These are phyloP conservation scores for Pedionomus torquatus DNA, from an alignment of 2,113 vertebrate genomes.

Conservation along the genomic window DNA sequence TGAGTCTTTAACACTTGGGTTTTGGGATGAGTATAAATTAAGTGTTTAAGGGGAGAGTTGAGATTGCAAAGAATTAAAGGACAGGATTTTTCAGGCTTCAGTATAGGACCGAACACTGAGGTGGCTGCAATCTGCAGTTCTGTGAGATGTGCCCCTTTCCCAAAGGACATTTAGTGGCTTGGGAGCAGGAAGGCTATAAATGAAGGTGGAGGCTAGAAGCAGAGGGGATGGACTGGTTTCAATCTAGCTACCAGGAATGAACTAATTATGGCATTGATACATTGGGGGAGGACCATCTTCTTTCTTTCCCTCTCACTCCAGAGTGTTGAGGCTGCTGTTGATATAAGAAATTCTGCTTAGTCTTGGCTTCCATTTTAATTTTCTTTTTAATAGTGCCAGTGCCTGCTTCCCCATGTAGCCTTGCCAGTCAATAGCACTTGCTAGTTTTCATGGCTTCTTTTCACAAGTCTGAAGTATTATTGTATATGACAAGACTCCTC, in stretches of 20 bases:
- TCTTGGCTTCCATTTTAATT: conserved; percentile 21
- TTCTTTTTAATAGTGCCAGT: neutral
- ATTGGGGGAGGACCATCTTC: neutral
- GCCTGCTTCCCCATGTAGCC: conserved; percentile 18
- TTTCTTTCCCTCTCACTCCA: neutral
- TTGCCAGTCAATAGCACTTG: neutral
- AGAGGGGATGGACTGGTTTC: neutral
- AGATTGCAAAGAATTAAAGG: neutral
- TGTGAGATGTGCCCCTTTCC: neutral
- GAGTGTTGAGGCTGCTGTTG: neutral
- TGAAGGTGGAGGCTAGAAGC: neutral
- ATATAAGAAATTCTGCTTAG: neutral
- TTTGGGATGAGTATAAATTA: neutral
- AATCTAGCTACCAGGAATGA: neutral
- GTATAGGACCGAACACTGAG: neutral
- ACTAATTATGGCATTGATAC: neutral
- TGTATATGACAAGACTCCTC: conserved; percentile 1
- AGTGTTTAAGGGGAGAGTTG: neutral
- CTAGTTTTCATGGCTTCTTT: neutral
- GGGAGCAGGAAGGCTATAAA: neutral
- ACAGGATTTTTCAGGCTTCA: neutral
- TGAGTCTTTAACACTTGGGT: neutral
- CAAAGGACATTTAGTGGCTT: neutral
- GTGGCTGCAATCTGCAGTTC: neutral
- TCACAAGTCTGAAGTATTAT: conserved; percentile 36